Conservation (phyloP, 2,797 vertebrate genomes). For the Gallinago nigripennis region DNA sequence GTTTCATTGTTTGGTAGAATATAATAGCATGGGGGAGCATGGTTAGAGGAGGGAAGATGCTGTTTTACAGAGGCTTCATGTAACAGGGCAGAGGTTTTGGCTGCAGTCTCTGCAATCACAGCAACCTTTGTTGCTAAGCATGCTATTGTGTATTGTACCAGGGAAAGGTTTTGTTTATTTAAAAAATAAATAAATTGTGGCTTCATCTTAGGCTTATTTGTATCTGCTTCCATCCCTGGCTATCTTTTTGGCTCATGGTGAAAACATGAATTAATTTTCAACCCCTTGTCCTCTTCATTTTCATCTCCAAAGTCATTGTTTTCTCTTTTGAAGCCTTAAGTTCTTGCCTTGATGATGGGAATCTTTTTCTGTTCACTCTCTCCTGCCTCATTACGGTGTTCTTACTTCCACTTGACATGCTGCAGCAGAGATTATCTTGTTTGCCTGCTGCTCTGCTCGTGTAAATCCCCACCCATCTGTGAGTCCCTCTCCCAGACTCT, state of each 20-base stretch:
- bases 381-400: background rate
- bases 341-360: background rate
- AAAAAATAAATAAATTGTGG: background rate
- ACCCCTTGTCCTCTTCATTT: background rate
- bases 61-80: background rate
- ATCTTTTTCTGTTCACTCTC: slow-evolving; percentile 5
- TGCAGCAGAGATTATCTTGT: slow-evolving; percentile 15
- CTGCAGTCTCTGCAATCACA: background rate
- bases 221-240: background rate
- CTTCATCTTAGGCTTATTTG: background rate
- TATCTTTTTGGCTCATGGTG: background rate
- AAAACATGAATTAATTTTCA: background rate
- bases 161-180: background rate
- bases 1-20: background rate
- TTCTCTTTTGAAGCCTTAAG: background rate
- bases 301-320: background rate
- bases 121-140: slow-evolving; percentile 59
- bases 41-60: background rate
- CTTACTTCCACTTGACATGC: background rate
- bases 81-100: slow-evolving; percentile 20
- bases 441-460: background rate
- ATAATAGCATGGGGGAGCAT: background rate
- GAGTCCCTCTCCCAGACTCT: slow-evolving; percentile 5
- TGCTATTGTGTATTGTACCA: background rate
- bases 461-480: background rate